Evolutionary conservation across 2,888 invertebrate species (phyloP).

Genomic region (Diadromus collaris): DNA sequence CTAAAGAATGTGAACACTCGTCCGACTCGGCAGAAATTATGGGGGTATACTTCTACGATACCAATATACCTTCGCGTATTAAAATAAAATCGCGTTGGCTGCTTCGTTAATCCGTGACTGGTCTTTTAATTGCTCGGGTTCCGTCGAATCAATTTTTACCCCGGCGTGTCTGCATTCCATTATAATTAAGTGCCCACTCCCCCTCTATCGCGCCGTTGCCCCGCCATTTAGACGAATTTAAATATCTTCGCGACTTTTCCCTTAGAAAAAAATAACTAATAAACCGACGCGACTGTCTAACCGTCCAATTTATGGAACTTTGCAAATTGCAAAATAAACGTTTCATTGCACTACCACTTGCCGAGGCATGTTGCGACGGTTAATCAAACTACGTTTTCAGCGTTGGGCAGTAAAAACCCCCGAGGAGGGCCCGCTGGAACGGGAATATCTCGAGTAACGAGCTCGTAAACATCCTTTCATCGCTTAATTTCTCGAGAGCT

Average conservation of each 20-base stretch:
- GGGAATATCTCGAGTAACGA: slow-evolving; percentile 52
- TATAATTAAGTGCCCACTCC: neutral
- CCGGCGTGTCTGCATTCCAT: neutral
- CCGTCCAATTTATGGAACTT: slow-evolving; percentile 5
- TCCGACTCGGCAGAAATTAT: too few relatives aligned
- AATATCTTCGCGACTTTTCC: neutral
- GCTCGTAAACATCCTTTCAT: slow-evolving; percentile 59
- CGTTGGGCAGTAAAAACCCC: slow-evolving; percentile 34
- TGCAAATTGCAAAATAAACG: slow-evolving; percentile 41
- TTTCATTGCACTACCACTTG: slow-evolving; percentile 10
- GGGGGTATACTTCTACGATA: too few relatives aligned
- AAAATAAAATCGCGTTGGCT: too few relatives aligned
- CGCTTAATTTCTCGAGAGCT: slow-evolving; percentile 57
- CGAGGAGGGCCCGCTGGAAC: slow-evolving; percentile 14
- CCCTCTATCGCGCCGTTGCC: neutral
- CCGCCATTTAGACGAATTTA: neutral
- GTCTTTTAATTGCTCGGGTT: neutral
- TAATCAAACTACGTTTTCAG: slow-evolving; percentile 48
- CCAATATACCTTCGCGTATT: too few relatives aligned
- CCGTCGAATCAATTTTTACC: neutral
- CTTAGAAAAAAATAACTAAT: neutral
- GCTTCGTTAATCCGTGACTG: too few relatives aligned
- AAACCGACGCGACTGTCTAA: neutral
- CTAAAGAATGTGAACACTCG: neutral
- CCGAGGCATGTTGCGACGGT: slow-evolving; percentile 17